phyloP scores from a whole-genome alignment of 2,888 invertebrate genomes.

The Rotaria socialis region DNA sequence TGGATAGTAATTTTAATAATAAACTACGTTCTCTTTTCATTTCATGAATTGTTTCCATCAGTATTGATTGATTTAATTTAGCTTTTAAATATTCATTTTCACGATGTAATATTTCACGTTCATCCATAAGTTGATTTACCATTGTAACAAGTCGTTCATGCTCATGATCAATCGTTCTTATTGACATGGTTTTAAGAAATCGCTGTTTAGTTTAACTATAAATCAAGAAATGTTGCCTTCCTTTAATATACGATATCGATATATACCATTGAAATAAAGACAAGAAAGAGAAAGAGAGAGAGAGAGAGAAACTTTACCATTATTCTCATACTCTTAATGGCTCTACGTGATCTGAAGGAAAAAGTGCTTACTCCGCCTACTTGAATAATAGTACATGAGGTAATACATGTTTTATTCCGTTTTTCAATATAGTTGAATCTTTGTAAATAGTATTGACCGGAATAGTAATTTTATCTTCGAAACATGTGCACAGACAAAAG shows the following conservation, averaged over 20 bases:
- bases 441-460: not conserved
- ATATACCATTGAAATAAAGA: too few species aligned
- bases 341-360: not conserved
- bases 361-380: not conserved
- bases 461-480: not conserved
- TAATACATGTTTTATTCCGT: not conserved
- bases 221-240: too few species aligned
- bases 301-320: too few species aligned
- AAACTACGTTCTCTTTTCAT: constrained; percentile 10
- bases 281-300: too few species aligned
- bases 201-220: too few species aligned
- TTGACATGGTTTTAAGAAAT: not conserved
- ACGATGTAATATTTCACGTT: not conserved
- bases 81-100: constrained; percentile 27
- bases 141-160: not conserved
- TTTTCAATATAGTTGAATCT: not conserved
- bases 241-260: too few species aligned
- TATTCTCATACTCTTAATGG: not conserved
- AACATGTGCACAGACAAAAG: not conserved
- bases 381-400: not conserved
- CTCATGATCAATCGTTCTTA: not conserved
- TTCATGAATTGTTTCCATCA: not conserved
- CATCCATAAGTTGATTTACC: not conserved
- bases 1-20: not conserved
- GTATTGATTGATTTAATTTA: constrained; percentile 14